Base-by-base conservation (phyloP, 2,113 vertebrate genomes). In the Sinocyclocheilus anophthalmus region DNA sequence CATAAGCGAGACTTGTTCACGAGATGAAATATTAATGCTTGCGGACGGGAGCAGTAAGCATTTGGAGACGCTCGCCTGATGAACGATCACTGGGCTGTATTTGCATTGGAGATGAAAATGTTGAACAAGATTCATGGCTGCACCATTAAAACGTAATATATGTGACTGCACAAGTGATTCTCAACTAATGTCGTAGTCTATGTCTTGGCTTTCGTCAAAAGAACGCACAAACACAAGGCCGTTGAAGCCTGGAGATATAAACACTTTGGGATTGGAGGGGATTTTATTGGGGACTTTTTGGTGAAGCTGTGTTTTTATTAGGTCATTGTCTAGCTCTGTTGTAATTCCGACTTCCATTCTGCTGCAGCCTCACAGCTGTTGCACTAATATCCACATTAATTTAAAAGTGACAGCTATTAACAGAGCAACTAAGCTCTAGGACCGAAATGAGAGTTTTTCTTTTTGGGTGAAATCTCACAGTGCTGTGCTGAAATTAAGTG, bases 61-160 rank as follows among this genome's bases (percentile, higher is more conserved):
- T 94, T 94, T 92, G 88, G 90, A 93, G 93, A 92, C 89, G 86
- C 90, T 91, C 92, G 92, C 88, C 92, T 94, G 93, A 94, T 95
- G 93, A 95, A 94, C 91, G 92, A 94, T 94, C 92, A 93, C 92
- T 90, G 91, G 90, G 90, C 91, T 91, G 91, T 92, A 95, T 95
- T 95, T 95, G 94, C 94, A 95, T 94, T 92, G 91, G 90, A 93
- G 91, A 94, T 94, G 94, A 94, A 95, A 94, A 93, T 87, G 89
- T 94, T 87, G 89, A 88, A 89, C 84, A 91, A 92, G 93, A 94
- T 91, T 88, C 92, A 93, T 90, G 89, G 91, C 89, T 45, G 30
- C n/a, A 76, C 83, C 73, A 82, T 82, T 65, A 87, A 85, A 87
- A 90, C 87, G 83, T 91, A 90, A 92, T 90, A 91, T 37, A 75